Base-by-base conservation (phyloP, 2,113 vertebrate genomes). In the Mobula hypostoma region DNA sequence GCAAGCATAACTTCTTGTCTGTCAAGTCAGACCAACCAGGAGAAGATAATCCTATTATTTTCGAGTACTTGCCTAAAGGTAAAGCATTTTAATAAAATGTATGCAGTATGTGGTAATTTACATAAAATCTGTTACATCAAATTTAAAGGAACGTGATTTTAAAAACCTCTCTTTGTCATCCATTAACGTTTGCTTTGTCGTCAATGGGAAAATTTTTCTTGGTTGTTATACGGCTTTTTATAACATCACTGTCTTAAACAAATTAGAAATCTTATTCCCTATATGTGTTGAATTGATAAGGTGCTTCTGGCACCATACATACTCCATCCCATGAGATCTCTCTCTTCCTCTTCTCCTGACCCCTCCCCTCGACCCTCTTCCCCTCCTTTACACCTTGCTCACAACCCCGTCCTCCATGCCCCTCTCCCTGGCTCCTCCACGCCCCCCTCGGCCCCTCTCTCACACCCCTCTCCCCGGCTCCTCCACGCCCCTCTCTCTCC, bases 1-100 rank as follows among this genome's bases (percentile, higher is more conserved):
- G 98, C 94, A 99, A 99, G 97, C 99, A 99, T 97, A 99, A 98
- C 95, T 96, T 99, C 96, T 96, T 99, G 96, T 99, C 99, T 0
- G 97, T 99, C 95, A 98, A 99, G 95, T 98, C 98, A 0, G 98
- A 99, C 95, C 96, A 98, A 97, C 97, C 99, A 94, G 98, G 98
- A 93, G 91, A 74, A 19, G 98, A 99, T 94, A 98, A 98, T 96
- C 97, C 98, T 32, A 97, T 99, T 95, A 98, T 99, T 93, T 98
- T 98, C 66, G 98, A 99, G 96, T 99, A 98, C 97, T 96, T 99
- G 94, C 99, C 99, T 96, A 98, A 98, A 96, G 98, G 98, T 97
- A 96, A 97, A 48, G 98, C 99, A 95, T 98, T 98, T 93, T 93
- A 63, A 4, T 19, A 15, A 32, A 36, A 87, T 74, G 21, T 27